Evolutionary conservation across 2,797 vertebrate genomes (phyloP).

Genomic region (Euthynnus affinis): DNA sequence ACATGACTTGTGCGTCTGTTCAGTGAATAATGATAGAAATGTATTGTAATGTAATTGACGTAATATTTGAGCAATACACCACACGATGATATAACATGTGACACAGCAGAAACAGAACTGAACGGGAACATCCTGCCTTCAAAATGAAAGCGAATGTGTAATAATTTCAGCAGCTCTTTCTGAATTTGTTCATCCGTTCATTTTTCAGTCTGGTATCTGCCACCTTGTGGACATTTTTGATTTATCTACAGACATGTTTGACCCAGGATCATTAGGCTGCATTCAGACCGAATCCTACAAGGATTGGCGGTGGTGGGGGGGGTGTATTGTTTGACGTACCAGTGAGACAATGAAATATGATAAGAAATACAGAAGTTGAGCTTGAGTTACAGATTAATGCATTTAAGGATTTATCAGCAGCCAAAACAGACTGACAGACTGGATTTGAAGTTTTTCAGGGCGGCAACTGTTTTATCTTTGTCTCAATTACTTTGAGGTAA

Average conservation of each 20-base stretch:
- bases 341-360: no score
- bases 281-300: no score
- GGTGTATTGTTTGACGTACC: no score
- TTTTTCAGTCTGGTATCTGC: not conserved
- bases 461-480: no score
- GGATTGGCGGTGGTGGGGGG: no score
- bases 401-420: no score
- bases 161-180: not conserved
- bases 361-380: no score
- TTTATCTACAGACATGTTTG: not conserved
- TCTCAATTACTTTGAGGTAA: no score
- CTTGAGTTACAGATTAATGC: no score
- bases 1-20: conserved; percentile 5
- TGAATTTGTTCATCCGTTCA: not conserved
- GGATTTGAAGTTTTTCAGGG: no score
- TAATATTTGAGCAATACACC: not conserved
- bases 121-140: not conserved
- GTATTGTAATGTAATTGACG: not conserved
- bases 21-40: conserved; percentile 17
- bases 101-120: not conserved
- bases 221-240: conserved; percentile 22
- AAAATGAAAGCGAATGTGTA: not conserved
- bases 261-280: not conserved
- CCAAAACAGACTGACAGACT: no score
- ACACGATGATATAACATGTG: not conserved